These are phyloP conservation scores for Chlamydotis undulata DNA, from an alignment of 2,113 vertebrate species.

Conservation along the genomic window DNA sequence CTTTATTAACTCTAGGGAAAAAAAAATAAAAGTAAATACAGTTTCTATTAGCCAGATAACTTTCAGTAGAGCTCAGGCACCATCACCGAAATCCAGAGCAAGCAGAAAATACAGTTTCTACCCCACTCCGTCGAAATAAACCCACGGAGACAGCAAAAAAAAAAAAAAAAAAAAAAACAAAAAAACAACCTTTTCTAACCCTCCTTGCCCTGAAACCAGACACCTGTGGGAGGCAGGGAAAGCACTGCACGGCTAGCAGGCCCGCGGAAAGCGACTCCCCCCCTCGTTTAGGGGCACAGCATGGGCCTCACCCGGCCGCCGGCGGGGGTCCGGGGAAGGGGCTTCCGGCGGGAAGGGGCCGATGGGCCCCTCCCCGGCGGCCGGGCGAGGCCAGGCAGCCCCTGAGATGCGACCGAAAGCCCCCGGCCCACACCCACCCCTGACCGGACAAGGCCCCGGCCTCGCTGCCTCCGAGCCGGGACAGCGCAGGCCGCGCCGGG, in stretches of 20 bases:
- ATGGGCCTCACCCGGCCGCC: neutral
- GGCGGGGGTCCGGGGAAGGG: no score
- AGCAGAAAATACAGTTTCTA: neutral
- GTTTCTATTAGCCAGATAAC: neutral
- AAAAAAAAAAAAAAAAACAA: neutral
- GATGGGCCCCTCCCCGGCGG: neutral
- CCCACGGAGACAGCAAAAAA: neutral
- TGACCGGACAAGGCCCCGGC: neutral
- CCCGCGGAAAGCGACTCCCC: neutral
- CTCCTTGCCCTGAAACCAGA: neutral
- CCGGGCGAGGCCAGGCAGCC: neutral
- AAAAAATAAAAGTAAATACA: neutral
- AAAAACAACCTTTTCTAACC: neutral
- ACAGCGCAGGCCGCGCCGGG: neutral
- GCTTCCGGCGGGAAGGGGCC: neutral
- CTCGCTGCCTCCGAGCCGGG: neutral
- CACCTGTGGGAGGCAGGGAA: neutral
- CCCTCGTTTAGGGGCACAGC: neutral
- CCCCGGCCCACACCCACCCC: neutral
- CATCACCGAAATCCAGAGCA: neutral
- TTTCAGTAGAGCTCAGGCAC: neutral
- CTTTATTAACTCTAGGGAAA: neutral
- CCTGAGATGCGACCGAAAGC: neutral
- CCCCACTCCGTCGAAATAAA: neutral
- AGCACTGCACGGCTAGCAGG: fast-evolving